A percentile compares a stretch with the other conserved stretches of the same genome.
phyloP scores from a whole-genome alignment of 1,140 invertebrate species.

The Danaus plexippus region DNA sequence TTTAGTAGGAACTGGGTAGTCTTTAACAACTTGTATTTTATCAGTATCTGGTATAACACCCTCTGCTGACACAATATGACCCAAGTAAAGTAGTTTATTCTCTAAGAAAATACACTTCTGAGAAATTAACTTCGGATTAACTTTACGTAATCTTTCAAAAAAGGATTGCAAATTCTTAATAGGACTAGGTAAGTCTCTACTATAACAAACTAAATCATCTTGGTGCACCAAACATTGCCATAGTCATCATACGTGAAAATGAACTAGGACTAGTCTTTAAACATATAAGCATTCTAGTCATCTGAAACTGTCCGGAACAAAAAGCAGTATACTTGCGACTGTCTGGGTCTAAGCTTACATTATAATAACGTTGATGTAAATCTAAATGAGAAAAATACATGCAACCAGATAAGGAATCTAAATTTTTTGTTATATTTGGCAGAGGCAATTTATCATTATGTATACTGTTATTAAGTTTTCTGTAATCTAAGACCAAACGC shows the following conservation, averaged over 20 bases:
- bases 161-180: constrained; percentile 28
- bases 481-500: constrained; percentile 14
- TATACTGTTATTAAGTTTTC: constrained; percentile 14
- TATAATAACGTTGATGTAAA: constrained; percentile 12
- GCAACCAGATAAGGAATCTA: constrained; percentile 32
- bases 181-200: constrained; percentile 47
- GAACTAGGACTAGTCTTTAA: constrained; percentile 33
- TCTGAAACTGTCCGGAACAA: constrained; percentile 27
- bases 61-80: constrained; percentile 10
- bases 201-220: constrained; percentile 61
- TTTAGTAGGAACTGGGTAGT: constrained; percentile 9
- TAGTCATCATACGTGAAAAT: constrained; percentile 44
- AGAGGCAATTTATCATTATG: constrained; percentile 14
- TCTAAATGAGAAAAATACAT: constrained; percentile 69
- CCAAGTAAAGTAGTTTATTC: constrained; percentile 9
- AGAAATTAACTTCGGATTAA: constrained; percentile 11
- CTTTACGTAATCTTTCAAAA: constrained; percentile 11
- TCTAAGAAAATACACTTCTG: constrained; percentile 9
- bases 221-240: constrained; percentile 31
- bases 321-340: constrained; percentile 13
- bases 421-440: constrained; percentile 2
- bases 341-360: constrained; percentile 5
- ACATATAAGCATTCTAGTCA: constrained; percentile 55
- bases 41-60: constrained; percentile 9
- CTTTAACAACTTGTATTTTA: constrained; percentile 5